These are phyloP conservation scores for Taenioides sp. DNA, from an alignment of 2,797 vertebrate species.

Conservation along the genomic window DNA sequence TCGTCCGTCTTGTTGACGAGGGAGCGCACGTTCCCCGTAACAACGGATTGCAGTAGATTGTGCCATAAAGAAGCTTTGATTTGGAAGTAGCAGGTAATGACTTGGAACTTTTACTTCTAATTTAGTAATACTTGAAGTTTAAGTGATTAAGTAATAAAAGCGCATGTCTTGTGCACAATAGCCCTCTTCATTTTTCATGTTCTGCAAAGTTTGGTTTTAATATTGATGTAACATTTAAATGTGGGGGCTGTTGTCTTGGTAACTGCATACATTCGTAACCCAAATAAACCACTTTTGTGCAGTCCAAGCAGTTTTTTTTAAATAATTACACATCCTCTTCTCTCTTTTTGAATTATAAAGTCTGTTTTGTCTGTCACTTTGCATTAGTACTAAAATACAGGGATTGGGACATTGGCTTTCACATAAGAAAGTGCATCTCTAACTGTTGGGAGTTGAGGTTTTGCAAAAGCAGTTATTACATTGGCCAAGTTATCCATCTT, in stretches of 20 bases:
- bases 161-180: too few relatives aligned
- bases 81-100: too few relatives aligned
- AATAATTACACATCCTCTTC: neutral
- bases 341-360: neutral
- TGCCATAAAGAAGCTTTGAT: too few relatives aligned
- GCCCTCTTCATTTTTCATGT: neutral
- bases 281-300: constrained; percentile 10
- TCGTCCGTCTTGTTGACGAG: too few relatives aligned
- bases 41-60: too few relatives aligned
- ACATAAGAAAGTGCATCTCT: neutral
- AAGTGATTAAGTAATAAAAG: too few relatives aligned
- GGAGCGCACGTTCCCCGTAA: too few relatives aligned
- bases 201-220: constrained; percentile 11
- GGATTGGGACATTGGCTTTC: too few relatives aligned
- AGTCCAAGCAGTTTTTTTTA: neutral
- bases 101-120: too few relatives aligned
- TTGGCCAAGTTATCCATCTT: neutral
- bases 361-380: constrained; percentile 3
- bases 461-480: neutral
- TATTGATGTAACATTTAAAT: constrained; percentile 15
- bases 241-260: neutral
- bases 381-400: too few relatives aligned
- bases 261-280: constrained; percentile 20
- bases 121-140: too few relatives aligned
- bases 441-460: constrained; percentile 4